phyloP scores from a whole-genome alignment of 2,888 invertebrate genomes.

The Mesorhabditis belari region DNA sequence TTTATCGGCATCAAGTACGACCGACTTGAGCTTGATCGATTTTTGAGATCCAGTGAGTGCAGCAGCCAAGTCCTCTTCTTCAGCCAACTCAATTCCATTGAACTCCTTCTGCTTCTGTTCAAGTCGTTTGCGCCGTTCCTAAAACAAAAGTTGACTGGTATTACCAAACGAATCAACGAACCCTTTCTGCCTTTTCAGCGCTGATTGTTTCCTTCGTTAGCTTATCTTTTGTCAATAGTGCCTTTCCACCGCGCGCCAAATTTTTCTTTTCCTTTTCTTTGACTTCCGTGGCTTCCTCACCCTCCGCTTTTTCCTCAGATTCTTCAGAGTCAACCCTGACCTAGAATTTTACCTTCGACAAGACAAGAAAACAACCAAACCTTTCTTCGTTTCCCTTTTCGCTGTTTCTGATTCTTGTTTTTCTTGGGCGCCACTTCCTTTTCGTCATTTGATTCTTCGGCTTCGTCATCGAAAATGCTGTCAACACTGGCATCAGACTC shows the following conservation, averaged over 20 bases:
- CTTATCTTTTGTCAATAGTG: constrained; percentile 60
- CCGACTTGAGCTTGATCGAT: constrained; percentile 18
- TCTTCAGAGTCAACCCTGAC: no score
- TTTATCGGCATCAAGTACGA: constrained; percentile 38
- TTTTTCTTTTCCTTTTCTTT: neutral
- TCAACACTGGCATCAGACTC: no score
- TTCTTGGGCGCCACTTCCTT: no score
- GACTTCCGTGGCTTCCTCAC: no score
- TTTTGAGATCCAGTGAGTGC: constrained; percentile 18
- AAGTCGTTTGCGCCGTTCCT: constrained; percentile 78
- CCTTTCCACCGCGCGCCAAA: constrained; percentile 6
- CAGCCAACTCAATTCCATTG: constrained; percentile 46
- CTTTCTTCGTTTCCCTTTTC: no score
- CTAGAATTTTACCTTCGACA: no score
- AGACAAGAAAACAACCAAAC: no score
- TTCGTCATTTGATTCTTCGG: no score
- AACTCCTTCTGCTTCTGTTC: constrained; percentile 72
- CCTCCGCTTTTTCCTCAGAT: no score
- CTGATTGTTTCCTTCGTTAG: constrained; percentile 71
- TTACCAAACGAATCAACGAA: no score
- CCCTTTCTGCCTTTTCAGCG: constrained; percentile 75
- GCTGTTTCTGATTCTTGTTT: no score
- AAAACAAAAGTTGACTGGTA: neutral
- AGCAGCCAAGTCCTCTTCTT: constrained; percentile 26
- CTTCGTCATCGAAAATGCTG: no score